Evolutionary conservation across 2,888 invertebrate genomes (phyloP).

Genomic region (Limnephilus lunatus): DNA sequence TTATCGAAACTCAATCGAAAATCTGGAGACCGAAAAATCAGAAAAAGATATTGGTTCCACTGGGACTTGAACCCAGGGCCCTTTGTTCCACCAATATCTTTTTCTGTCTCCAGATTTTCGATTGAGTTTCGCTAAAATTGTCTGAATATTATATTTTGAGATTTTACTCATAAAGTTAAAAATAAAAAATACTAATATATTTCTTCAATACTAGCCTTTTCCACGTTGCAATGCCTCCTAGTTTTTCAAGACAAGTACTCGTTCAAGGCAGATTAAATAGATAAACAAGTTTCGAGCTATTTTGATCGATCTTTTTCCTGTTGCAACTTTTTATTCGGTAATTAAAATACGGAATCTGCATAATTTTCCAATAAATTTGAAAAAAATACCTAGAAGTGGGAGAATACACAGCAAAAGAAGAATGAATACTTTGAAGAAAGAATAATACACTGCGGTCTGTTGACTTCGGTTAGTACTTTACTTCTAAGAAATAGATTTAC

Average conservation of each 20-base stretch:
- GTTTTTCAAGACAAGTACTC: background rate
- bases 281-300: background rate
- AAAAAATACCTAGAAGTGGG: background rate
- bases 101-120: too few relatives aligned
- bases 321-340: conserved; percentile 9
- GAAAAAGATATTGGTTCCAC: too few relatives aligned
- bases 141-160: too few relatives aligned
- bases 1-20: too few relatives aligned
- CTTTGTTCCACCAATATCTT: too few relatives aligned
- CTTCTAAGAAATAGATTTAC: background rate
- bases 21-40: too few relatives aligned
- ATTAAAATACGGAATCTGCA: background rate
- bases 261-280: background rate
- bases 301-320: conserved; percentile 34
- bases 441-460: background rate
- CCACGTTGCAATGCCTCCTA: background rate
- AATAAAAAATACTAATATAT: too few relatives aligned
- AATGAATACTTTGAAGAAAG: background rate
- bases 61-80: too few relatives aligned
- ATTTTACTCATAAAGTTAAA: too few relatives aligned
- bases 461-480: background rate
- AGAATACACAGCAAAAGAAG: background rate
- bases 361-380: conserved; percentile 2
- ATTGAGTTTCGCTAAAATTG: too few relatives aligned
- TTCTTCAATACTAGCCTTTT: background rate